Base-by-base conservation (phyloP, 2,113 vertebrate genomes). In the Xiphophorus couchianus region DNA sequence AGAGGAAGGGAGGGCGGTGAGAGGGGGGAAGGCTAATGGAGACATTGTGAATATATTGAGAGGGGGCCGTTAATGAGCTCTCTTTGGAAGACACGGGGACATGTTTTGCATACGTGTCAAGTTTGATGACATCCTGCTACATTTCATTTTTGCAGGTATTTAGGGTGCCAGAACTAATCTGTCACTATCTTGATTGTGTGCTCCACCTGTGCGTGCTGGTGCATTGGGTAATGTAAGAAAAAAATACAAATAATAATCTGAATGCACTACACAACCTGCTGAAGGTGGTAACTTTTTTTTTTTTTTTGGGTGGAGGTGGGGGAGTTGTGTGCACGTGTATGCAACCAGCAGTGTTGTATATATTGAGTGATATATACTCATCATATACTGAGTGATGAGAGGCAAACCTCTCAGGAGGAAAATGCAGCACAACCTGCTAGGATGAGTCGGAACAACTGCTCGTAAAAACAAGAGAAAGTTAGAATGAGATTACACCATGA, bases 51-150 rank as follows among this genome's bases (percentile, higher is more conserved):
- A 83, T 85, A 74, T 69, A 78, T 82, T 69, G 80, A 80, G 66
- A 58, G 17, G 48, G 44, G 33, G 39, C 63, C 62, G 37, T 81
- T 90, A 90, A 90, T 89, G 79, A 88, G 82, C 62, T 79, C 61
- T 66, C 72, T 51, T 58, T 71, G 85, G 68, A 73, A 77, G 81
- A 70, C 70, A 64, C 2, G 54, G 74, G 30, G 37, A 84, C 70
- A 65, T 77, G 76, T 67, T 85, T 88, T 85, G 71, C 62, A 82
- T 75, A 62, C 61, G 33, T 85, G 74, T 79, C 83, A 84, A 14
- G 68, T 79, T 62, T 51, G 62, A 80, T 83, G 66, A 67, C 64
- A 67, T 35, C 72, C 67, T 58, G 33, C 66, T 30, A 60, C 33
- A 66, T 58, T 83, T 73, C 33, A 69, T 74, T 77, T 86, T 61